Percentiles rank a stretch among this genome's conserved stretches.
These are phyloP conservation scores for Odontesthes bonariensis DNA, from an alignment of 2,113 vertebrate genomes.

Conservation along the genomic window DNA sequence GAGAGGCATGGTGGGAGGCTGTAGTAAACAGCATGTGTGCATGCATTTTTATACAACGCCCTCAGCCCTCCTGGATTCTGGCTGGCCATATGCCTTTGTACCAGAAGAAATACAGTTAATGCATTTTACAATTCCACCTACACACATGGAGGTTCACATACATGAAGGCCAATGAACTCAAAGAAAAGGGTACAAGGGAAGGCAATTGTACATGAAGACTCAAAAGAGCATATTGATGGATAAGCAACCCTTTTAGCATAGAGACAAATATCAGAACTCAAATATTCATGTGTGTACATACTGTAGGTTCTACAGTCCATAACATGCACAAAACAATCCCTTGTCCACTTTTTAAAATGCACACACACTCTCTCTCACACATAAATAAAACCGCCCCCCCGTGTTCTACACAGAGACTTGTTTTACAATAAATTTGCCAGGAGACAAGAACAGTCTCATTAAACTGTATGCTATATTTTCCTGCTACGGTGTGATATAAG, in stretches of 20 bases:
- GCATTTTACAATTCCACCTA: conserved; percentile 70
- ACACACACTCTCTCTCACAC: background rate
- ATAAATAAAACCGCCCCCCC: background rate
- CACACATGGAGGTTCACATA: conserved; percentile 48
- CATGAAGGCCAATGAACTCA: conserved; percentile 36
- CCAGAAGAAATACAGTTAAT: conserved; percentile 50
- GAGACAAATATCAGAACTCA: background rate
- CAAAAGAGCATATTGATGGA: background rate
- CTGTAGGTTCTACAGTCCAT: background rate
- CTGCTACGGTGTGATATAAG: conserved; percentile 36
- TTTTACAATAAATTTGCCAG: conserved; percentile 44
- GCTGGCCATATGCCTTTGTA: conserved; percentile 66
- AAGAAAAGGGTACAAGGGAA: conserved; percentile 20
- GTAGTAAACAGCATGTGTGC: conserved; percentile 80
- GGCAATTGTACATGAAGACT: conserved; percentile 10
- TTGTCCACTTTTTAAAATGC: background rate
- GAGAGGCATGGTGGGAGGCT: conserved; percentile 68
- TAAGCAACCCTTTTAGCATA: background rate
- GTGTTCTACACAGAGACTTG: conserved; percentile 1
- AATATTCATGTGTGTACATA: background rate
- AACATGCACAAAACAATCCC: conserved; percentile 4
- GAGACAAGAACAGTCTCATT: conserved; percentile 53
- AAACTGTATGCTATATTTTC: conserved; percentile 54
- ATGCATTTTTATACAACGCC: conserved; percentile 79
- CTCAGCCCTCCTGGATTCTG: conserved; percentile 56